Base-by-base conservation (phyloP, 2,113 vertebrate species). In the Bubalus kerabau region DNA sequence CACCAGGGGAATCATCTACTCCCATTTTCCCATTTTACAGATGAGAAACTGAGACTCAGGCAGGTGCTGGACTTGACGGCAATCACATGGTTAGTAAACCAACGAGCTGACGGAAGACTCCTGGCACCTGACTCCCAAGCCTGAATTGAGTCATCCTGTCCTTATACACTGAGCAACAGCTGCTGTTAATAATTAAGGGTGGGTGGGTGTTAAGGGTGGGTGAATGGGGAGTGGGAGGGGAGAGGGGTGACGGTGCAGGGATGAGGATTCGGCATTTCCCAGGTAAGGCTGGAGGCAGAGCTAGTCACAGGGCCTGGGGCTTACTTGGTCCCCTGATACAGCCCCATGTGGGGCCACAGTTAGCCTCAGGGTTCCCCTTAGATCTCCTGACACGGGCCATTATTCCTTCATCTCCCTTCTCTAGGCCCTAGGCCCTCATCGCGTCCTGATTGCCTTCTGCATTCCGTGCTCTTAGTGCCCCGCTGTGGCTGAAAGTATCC, bases 401-500 rank as follows among this genome's bases (percentile, higher is more conserved):
- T 3, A 1, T 36, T 84, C 64, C 17, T n/a, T 13, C 5, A 4
- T 26, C 57, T 90, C 7, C 12, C 21, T 43, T 40, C 1, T 26
- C 4, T 6, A 9, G 32, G 15, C 2, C 62, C 23, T 28, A 3
- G 7, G 2, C 3, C 80, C 48, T 21, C 2, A 17, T 15, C 12
- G 14, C 5, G 19, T 1, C 4, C 15, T 2, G 50, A 32, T 26
- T 8, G n/a, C 12, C 6, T 19, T 40, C 59, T 30, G 74, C 16
- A 46, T 32, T 56, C 9, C 89, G 86, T 86, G 89, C 76, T 94
- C 8, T 30, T 93, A 7, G 60, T 21, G 50, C 94, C 96, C 1
- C 76, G 67, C 3, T 19, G 97, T 96, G 98, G 94, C 56, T 54
- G 28, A 57, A 62, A 30, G 1, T 26, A 30, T 59, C 17, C 94